Conservation (phyloP, 1,140 invertebrate genomes). For the Mizuhopecten yessoensis region DNA sequence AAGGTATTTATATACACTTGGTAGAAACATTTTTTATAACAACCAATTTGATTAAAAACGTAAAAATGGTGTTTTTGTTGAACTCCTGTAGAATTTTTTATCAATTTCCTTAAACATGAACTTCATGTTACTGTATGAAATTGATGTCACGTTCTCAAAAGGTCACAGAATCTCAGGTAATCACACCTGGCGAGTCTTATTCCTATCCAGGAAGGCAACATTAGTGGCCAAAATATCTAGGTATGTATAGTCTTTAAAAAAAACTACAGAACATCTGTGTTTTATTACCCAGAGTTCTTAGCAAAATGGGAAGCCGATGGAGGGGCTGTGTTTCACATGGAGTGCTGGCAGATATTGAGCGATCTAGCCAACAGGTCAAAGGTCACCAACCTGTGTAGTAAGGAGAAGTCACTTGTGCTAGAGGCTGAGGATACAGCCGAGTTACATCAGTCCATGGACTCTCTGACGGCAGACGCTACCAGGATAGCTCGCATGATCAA, state of each 20-base stretch:
- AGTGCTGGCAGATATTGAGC: slow-evolving; percentile 59
- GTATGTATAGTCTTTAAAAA: neutral
- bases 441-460: slow-evolving; percentile 64
- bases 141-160: too few species aligned
- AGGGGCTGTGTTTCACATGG: slow-evolving; percentile 58
- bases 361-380: slow-evolving; percentile 47
- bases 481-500: slow-evolving; percentile 70
- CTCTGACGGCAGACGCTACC: slow-evolving; percentile 60
- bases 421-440: slow-evolving; percentile 74
- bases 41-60: too few species aligned
- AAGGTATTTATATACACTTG: neutral
- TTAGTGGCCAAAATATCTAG: neutral
- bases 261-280: neutral
- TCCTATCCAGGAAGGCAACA: too few species aligned
- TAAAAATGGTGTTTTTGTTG: neutral
- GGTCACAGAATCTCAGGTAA: too few species aligned
- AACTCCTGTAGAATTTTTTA: too few species aligned
- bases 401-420: slow-evolving; percentile 66
- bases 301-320: slow-evolving; percentile 62
- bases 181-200: too few species aligned
- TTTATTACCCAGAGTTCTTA: slow-evolving; percentile 13
- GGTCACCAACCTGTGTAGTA: neutral
- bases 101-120: too few species aligned
- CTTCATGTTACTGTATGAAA: too few species aligned
- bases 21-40: too few species aligned